Base-by-base conservation (phyloP, 2,113 vertebrate genomes). In the Neogobius melanostomus region DNA sequence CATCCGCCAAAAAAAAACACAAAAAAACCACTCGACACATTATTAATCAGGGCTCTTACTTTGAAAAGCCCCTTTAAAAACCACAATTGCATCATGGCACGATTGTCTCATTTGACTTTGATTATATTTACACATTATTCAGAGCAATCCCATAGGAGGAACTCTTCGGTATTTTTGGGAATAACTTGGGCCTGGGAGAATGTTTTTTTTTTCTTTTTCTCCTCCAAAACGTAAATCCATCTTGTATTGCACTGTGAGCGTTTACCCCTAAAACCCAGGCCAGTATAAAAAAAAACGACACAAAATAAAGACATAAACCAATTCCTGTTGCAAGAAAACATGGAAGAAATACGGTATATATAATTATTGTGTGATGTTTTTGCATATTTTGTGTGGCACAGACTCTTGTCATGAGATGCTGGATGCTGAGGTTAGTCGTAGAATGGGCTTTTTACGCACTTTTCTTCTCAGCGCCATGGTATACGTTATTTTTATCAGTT, bases 41-140 rank as follows among this genome's bases (percentile, higher is more conserved):
- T 5, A 36, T 36, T 36, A 36, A 36, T 4, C 2, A 53, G 51
- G n/a, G 51, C 51, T 53, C 51, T 53, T 53, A 53, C 51, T 53
- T 53, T 53, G 51, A 53, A 53, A 53, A 54, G 50, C 50, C 56
- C 60, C 16, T 70, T 54, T 63, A 77, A 71, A 54, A 68, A 68
- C 15, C 66, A 80, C 72, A 76, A 9, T 51, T 47, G 59, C 21
- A 75, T 85, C 77, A 84, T 91, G 85, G 75, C 91, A 91, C 82
- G 91, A 93, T 93, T 92, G 92, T 92, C 92, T 91, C 77, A 84
- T 90, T 51, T 56, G 4, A 66, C 86, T 76, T 82, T 12, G 65
- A 85, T 81, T 79, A 71, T 91, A 91, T 92, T 90, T 90, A 92
- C 89, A 91, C 84, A 77, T 84, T 79, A 12, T 50, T 61, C 8